Evolutionary conservation across 2,797 vertebrate genomes (phyloP).

Genomic region (Lacerta bilineata): DNA sequence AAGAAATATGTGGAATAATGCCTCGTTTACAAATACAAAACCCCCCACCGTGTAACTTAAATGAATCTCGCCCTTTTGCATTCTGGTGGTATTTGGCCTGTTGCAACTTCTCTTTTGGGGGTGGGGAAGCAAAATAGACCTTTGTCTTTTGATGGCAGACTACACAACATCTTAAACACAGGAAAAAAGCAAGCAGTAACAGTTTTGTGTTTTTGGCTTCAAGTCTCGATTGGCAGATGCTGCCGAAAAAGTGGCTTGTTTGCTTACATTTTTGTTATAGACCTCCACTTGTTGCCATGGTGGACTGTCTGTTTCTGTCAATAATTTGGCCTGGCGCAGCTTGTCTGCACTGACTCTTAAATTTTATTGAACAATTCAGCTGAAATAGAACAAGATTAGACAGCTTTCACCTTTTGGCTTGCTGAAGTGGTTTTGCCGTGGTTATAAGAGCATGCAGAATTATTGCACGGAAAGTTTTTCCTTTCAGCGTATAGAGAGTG

Average conservation of each 20-base stretch:
- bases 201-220: constrained; percentile 73
- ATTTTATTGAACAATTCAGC: constrained; percentile 78
- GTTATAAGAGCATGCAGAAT: constrained; percentile 67
- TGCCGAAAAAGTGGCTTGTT: constrained; percentile 76
- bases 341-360: constrained; percentile 78
- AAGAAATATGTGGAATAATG: not conserved
- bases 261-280: constrained; percentile 82
- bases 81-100: constrained; percentile 39
- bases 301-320: constrained; percentile 82
- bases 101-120: constrained; percentile 53
- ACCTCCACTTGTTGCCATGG: constrained; percentile 85
- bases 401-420: constrained; percentile 77
- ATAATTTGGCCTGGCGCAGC: constrained; percentile 80
- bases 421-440: constrained; percentile 74
- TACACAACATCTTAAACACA: constrained; percentile 60
- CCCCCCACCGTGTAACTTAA: not conserved
- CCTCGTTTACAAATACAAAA: not conserved
- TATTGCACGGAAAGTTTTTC: constrained; percentile 70
- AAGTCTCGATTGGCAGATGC: constrained; percentile 76
- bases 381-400: constrained; percentile 78
- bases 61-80: constrained; percentile 22
- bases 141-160: constrained; percentile 65
- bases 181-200: constrained; percentile 63
- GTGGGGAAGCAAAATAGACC: constrained; percentile 49
- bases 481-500: constrained; percentile 25